A percentile compares a stretch with the other conserved stretches of the same genome.
Evolutionary conservation across 2,797 vertebrate species (phyloP).

Genomic region (Neostethus bicornis): DNA sequence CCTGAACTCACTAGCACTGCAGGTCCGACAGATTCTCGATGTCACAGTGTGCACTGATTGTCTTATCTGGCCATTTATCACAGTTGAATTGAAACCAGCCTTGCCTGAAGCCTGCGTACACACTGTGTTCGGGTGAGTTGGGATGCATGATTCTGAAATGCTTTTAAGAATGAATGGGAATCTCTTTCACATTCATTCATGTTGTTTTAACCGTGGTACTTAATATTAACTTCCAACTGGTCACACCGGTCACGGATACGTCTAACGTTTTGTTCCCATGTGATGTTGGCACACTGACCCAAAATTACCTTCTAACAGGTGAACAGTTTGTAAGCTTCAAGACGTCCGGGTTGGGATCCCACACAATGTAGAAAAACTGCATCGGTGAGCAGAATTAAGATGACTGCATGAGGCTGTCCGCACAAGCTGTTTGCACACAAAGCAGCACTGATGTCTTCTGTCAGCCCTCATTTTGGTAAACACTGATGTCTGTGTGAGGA

Average conservation of each 20-base stretch:
- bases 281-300: slow-evolving; percentile 30
- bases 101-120: slow-evolving; percentile 94
- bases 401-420: slow-evolving; percentile 52
- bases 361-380: slow-evolving; percentile 56
- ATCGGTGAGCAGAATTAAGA: slow-evolving; percentile 36
- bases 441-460: slow-evolving; percentile 75
- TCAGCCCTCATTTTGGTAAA: slow-evolving; percentile 88
- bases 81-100: slow-evolving; percentile 97
- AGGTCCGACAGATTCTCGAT: slow-evolving; percentile 86
- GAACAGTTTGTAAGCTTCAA: slow-evolving; percentile 29
- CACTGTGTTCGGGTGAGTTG: slow-evolving; percentile 87
- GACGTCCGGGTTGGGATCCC: slow-evolving; percentile 41
- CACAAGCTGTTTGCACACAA: slow-evolving; percentile 75
- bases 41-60: slow-evolving; percentile 93
- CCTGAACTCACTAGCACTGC: slow-evolving; percentile 86
- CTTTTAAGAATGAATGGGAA: slow-evolving; percentile 73
- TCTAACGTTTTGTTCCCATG: slow-evolving; percentile 11
- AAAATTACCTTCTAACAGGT: slow-evolving; percentile 31
- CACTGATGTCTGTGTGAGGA: slow-evolving; percentile 86
- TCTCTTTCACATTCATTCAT: slow-evolving; percentile 71
- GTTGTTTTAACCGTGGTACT: slow-evolving; percentile 53
- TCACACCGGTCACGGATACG: slow-evolving; percentile 29
- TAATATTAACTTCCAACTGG: slow-evolving; percentile 36
- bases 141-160: slow-evolving; percentile 81
- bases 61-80: slow-evolving; percentile 99